Conservation (phyloP, 2,113 vertebrate genomes). For the Calidris pugnax region DNA sequence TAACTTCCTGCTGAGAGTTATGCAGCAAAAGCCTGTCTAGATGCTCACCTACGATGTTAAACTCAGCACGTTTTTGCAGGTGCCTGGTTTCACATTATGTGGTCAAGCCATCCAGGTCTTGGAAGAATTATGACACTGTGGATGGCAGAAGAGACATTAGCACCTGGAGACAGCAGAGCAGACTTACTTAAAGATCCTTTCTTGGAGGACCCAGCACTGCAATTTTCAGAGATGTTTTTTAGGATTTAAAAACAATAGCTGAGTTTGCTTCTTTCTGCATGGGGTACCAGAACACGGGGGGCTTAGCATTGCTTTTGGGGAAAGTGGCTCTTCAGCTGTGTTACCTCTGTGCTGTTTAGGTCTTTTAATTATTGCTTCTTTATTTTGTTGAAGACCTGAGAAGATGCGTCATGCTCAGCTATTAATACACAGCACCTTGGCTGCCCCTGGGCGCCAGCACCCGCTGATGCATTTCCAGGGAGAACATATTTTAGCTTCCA, state of each 20-base stretch:
- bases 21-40: not conserved
- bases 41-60: not conserved
- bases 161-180: not conserved
- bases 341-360: not conserved
- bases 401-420: not conserved
- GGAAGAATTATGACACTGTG: not conserved
- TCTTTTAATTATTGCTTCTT: not conserved
- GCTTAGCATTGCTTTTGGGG: not conserved
- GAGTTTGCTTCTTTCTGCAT: not conserved
- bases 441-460: not conserved
- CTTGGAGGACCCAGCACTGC: not conserved
- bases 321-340: not conserved
- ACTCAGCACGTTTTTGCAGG: not conserved
- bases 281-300: not conserved
- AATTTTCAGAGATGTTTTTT: not conserved
- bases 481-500: not conserved
- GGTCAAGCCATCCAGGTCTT: not conserved
- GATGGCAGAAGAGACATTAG: not conserved
- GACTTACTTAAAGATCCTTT: not conserved
- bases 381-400: not conserved
- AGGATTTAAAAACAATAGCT: not conserved
- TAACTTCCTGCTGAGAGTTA: not conserved
- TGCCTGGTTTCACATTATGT: not conserved
- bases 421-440: not conserved
- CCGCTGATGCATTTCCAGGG: not conserved